Base-by-base conservation (phyloP, 2,113 vertebrate species). In the Nipponia nippon region DNA sequence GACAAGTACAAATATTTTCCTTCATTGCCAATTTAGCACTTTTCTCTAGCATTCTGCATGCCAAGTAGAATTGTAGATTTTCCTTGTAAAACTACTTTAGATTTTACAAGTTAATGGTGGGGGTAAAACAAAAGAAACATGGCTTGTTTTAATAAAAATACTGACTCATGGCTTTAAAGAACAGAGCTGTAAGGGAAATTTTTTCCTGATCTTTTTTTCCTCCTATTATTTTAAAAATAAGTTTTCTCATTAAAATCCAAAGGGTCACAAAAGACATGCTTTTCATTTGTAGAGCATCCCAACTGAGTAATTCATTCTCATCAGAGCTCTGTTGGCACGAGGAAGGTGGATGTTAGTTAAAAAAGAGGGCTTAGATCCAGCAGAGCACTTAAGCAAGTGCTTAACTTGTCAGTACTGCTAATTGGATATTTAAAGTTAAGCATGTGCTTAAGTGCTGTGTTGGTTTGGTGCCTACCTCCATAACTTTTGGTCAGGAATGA, bases 1-100 rank as follows among this genome's bases (percentile, higher is more conserved):
- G 87, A 93, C 79, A 90, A 88, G 91, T 50, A 82, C 72, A 97
- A 95, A 95, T 92, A 91, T 81, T 83, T 82, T 29, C 50, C 42
- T 94, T 91, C 12, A 7, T 83, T 96, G 89, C 55, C 59, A 94
- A 11, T 89, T 96, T 73, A 85, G 49, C 67, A 85, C 30, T 94
- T 95, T 86, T 81, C 42, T 83, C 46, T 59, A 72, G 19, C 30
- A 29, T 70, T 93, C 67, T 82, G 22, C 22, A 53, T 66, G 79
- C 65, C 73, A 83, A 75, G 52, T 26, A 71, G 36, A 95, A 90
- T 27, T 70, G 63, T 58, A 84, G 44, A 55, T 75, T 88, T 88
- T 81, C 42, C 44, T 87, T 67, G 47, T 76, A 87, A 95, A 87
- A 78, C 16, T 46, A 36, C 59, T 89, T 88, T 44, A 63, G 44